Percentiles rank a stretch among this genome's conserved stretches.
These are phyloP conservation scores for Charaxes varanes DNA, from an alignment of 1,140 invertebrate species.

Conservation along the genomic window DNA sequence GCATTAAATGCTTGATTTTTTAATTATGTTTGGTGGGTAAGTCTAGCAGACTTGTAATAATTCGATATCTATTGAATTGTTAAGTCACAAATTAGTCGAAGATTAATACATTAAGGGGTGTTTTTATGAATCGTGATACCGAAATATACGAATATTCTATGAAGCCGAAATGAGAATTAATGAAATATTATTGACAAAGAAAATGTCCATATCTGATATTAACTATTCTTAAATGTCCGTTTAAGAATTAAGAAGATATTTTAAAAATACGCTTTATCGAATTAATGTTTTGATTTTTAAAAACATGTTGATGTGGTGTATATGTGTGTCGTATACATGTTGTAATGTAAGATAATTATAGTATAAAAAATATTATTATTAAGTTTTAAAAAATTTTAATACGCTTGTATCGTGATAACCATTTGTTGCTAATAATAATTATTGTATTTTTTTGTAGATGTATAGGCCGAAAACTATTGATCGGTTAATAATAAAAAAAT, in stretches of 20 bases:
- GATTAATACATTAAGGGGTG: no score
- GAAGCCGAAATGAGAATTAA: no score
- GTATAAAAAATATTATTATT: conserved; percentile 9
- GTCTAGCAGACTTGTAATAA: no score
- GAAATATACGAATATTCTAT: no score
- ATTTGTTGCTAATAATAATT: conserved; percentile 25
- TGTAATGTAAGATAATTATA: conserved; percentile 11
- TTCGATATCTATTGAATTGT: no score
- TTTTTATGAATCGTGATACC: no score
- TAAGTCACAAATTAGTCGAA: no score
- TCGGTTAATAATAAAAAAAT: not conserved
- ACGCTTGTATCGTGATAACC: conserved; percentile 33
- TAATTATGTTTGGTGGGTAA: no score
- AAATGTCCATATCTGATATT: conserved; percentile 22
- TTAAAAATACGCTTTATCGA: conserved; percentile 39
- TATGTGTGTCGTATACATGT: conserved; percentile 11
- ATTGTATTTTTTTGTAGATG: conserved; percentile 13
- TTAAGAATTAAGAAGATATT: conserved; percentile 11
- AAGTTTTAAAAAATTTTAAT: conserved; percentile 24
- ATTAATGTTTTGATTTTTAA: conserved; percentile 14
- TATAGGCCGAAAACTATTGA: not conserved
- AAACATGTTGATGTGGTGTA: conserved; percentile 13
- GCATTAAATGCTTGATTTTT: no score
- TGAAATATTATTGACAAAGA: conserved; percentile 10
- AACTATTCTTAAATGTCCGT: conserved; percentile 7